Conservation (phyloP, 2,888 invertebrate species). For the Drosophila cracens region DNA sequence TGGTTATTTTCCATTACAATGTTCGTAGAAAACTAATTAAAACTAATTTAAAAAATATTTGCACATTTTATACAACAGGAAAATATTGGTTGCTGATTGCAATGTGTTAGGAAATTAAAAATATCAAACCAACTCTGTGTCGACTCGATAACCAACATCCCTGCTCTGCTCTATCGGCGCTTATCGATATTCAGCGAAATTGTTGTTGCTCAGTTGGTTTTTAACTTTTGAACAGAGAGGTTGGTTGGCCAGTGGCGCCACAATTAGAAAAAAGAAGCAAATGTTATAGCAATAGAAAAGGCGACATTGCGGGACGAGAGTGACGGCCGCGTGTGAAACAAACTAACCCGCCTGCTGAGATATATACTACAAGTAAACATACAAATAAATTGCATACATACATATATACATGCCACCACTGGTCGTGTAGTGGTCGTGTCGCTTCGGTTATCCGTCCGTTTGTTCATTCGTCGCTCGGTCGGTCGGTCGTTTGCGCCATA, state of each 20-base stretch:
- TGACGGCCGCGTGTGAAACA: constrained; percentile 59
- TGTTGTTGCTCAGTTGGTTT: constrained; percentile 78
- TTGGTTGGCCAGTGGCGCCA: constrained; percentile 63
- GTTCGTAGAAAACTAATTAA: neutral
- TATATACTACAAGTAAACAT: constrained; percentile 67
- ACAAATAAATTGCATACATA: constrained; percentile 53
- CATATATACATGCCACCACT: constrained; percentile 60
- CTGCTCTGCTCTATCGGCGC: constrained; percentile 15
- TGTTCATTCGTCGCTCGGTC: constrained; percentile 34
- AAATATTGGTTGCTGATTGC: neutral
- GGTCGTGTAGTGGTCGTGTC: constrained; percentile 49
- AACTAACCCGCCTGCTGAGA: constrained; percentile 66
- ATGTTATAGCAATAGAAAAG: constrained; percentile 47
- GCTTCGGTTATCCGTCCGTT: constrained; percentile 43
- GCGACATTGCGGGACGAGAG: constrained; percentile 57
- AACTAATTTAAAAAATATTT: neutral
- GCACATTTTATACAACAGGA: neutral
- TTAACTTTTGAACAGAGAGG: constrained; percentile 82
- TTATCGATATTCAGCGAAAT: constrained; percentile 52
- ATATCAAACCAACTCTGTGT: constrained; percentile 41
- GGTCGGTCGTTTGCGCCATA: constrained; percentile 33
- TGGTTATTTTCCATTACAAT: neutral
- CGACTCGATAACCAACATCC: constrained; percentile 21
- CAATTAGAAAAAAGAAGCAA: constrained; percentile 34
- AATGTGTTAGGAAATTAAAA: neutral